Percentiles rank a stretch among this genome's conserved stretches.
phyloP scores from a whole-genome alignment of 1,140 invertebrate species.

The Drosophila tsacasi region DNA sequence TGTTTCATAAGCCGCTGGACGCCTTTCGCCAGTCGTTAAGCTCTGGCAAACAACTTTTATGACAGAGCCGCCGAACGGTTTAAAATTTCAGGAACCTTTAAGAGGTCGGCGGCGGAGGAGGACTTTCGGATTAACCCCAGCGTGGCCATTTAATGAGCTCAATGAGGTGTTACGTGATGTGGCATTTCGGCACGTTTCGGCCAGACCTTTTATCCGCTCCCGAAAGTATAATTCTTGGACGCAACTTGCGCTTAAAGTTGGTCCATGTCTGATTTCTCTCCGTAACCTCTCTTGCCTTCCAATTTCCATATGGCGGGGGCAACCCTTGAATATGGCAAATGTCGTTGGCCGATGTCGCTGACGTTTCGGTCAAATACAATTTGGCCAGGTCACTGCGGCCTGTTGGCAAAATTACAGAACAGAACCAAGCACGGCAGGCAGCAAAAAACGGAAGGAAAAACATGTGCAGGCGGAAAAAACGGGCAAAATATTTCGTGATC shows the following conservation, averaged over 20 bases:
- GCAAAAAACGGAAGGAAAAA: conserved; percentile 15
- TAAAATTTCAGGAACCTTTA: conserved; percentile 35
- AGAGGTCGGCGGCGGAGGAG: neutral
- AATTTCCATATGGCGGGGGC: conserved; percentile 50
- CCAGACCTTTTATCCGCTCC: conserved; percentile 22
- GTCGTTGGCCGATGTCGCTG: conserved; percentile 64
- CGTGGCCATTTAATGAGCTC: conserved; percentile 70
- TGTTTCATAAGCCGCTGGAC: conserved; percentile 58
- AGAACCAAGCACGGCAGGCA: conserved; percentile 21
- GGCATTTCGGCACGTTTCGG: conserved; percentile 57
- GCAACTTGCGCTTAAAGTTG: conserved; percentile 29
- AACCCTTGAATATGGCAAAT: conserved; percentile 76
- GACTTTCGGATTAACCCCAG: conserved; percentile 39
- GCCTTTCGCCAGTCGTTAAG: conserved; percentile 44
- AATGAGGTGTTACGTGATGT: conserved; percentile 74
- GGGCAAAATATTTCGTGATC: conserved; percentile 73
- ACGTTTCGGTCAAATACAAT: conserved; percentile 65
- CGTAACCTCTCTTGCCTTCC: neutral
- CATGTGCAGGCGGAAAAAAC: conserved; percentile 22
- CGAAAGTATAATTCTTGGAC: conserved; percentile 24
- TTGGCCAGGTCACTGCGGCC: conserved; percentile 37
- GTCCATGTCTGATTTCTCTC: conserved; percentile 14
- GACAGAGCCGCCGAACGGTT: conserved; percentile 18
- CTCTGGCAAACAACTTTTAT: conserved; percentile 38
- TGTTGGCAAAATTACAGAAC: conserved; percentile 66